A percentile compares a stretch with the other conserved stretches of the same genome.
Conservation (phyloP, 2,797 vertebrate genomes). For the Cuniculus paca region DNA sequence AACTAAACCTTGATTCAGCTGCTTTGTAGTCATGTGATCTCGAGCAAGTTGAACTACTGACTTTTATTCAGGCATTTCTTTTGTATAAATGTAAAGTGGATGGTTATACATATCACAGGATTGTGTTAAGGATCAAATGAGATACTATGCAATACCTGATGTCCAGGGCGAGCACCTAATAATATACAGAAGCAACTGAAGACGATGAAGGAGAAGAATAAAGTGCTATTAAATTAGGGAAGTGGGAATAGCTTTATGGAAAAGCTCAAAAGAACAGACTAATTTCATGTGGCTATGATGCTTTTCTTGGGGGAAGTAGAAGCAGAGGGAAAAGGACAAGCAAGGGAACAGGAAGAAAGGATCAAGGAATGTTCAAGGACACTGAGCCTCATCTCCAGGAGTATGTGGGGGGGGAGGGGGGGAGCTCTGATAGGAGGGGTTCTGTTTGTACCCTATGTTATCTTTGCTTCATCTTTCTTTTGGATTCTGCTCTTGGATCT, state of each 20-base stretch:
- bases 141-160: not conserved
- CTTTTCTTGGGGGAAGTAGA: not conserved
- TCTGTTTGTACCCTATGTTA: not conserved
- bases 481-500: not conserved
- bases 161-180: not conserved
- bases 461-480: not conserved
- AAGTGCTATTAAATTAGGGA: not conserved
- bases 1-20: not conserved
- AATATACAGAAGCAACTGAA: no score
- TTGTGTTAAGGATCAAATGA: not conserved
- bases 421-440: rapidly evolving
- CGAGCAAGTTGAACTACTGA: not conserved
- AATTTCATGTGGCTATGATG: not conserved
- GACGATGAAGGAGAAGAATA: rapidly evolving
- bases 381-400: not conserved
- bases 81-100: not conserved
- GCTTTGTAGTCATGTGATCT: not conserved
- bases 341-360: not conserved
- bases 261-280: not conserved
- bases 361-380: not conserved
- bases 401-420: no score
- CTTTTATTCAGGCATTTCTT: not conserved
- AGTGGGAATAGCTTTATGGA: not conserved
- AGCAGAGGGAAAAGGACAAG: not conserved
- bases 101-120: no score